These are phyloP conservation scores for Ochlodes sylvanus DNA, from an alignment of 2,888 invertebrate genomes.

Conservation along the genomic window DNA sequence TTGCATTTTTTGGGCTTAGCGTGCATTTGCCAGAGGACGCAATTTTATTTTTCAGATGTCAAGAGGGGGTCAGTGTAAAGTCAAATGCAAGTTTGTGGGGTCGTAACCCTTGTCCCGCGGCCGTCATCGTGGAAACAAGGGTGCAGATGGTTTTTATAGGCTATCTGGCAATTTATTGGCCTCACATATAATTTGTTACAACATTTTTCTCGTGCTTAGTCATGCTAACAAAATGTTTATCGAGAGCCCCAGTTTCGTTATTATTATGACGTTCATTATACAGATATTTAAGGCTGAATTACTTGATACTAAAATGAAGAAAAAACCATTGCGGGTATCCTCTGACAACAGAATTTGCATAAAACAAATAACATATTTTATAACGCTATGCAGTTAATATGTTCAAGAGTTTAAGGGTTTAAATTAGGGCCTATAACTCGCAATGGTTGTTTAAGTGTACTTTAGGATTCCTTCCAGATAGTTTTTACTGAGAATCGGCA, in stretches of 20 bases:
- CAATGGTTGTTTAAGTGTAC: conserved; percentile 18
- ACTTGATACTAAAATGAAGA: not conserved
- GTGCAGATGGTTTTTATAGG: too few species aligned
- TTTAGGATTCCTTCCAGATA: conserved; percentile 23
- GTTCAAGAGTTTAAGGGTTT: conserved; percentile 1
- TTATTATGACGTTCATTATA: not conserved
- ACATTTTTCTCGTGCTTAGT: too few species aligned
- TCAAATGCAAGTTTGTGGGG: too few species aligned
- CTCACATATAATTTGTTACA: too few species aligned
- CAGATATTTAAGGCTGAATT: not conserved
- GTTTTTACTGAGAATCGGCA: conserved; percentile 41
- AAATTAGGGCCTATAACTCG: conserved; percentile 21
- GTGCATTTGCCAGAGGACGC: too few species aligned
- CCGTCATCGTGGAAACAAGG: too few species aligned
- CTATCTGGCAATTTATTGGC: too few species aligned
- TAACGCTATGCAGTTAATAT: conserved; percentile 11
- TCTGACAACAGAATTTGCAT: not conserved
- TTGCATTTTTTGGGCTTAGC: too few species aligned
- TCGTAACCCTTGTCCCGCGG: too few species aligned
- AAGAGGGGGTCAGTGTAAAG: too few species aligned
- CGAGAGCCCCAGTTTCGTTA: not conserved
- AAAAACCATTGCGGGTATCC: not conserved
- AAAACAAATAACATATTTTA: conserved; percentile 14
- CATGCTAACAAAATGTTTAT: too few species aligned
- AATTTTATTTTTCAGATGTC: too few species aligned